Evolutionary conservation across 2,113 vertebrate genomes (phyloP), one percentile per base, ranked within the genome.

Genomic region (Gavia stellata): DNA sequence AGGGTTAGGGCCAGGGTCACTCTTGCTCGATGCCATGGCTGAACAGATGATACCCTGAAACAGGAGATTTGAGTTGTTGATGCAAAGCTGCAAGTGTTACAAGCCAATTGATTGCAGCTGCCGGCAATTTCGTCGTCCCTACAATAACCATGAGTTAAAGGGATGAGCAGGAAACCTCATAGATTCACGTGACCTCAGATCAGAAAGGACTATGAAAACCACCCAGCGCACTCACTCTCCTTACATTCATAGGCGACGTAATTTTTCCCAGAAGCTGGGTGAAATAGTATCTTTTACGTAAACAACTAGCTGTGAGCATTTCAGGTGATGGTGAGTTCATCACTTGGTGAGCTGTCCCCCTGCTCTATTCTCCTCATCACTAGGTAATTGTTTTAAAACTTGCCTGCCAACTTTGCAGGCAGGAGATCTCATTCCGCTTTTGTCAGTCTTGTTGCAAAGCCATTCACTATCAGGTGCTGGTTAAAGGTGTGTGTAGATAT

Each of bases 161-260:
- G 34, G 49, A 52, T 9, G 36, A 86, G 21, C 17, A 31, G 65
- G 49, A 58, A 38, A 92, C 80, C 65, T 65, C 9, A 9, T 1
- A 25, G 53, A 38, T 58, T 72, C 55, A 10, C 34, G 7, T 11
- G 29, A 34, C 23, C n/a, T 7, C 7, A 52, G 19, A 53, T 11
- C 44, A 65, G 55, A 53, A 23, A 33, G 45, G 20, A 31, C 74
- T 47, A 19, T 3, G 26, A 62, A 81, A 81, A 67, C 21, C 45
- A 53, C 5, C 49, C 74, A 40, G n/a, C 55, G 33, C 67, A 24
- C 17, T 31, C 58, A 18, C 14, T 44, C 42, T 50, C 61, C 24
- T 68, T 25, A 6, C 14, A 6, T 61, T 26, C 36, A 34, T 4
- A 70, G 53, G 38, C 28, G 12, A 20, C 1, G 0, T 0, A 0